These are phyloP conservation scores for Cheilosia scutellata DNA, from an alignment of 2,888 invertebrate genomes.

Conservation along the genomic window DNA sequence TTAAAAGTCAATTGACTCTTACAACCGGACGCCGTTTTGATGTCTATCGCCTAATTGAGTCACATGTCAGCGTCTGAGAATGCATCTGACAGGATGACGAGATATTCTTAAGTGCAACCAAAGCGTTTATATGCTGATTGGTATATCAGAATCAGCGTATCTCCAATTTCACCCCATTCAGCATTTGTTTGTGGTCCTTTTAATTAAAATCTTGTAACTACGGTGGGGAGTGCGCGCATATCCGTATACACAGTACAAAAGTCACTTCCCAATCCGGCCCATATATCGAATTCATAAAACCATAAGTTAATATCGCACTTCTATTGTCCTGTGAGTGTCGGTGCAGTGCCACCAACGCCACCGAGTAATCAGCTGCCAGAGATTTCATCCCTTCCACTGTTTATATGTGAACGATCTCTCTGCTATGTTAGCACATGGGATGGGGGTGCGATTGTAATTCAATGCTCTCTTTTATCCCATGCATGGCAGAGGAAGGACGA, in stretches of 20 bases:
- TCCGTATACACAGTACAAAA: conserved; percentile 26
- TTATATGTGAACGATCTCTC: conserved; percentile 41
- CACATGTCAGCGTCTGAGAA: conserved; percentile 56
- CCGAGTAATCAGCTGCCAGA: conserved; percentile 69
- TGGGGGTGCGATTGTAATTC: conserved; percentile 58
- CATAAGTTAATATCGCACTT: conserved; percentile 74
- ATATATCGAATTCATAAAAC: conserved; percentile 73
- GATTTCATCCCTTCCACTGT: conserved; percentile 67
- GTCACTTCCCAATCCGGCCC: conserved; percentile 59
- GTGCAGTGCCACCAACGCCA: conserved; percentile 42
- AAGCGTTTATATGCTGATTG: conserved; percentile 69
- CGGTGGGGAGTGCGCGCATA: conserved; percentile 32
- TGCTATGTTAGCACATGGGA: conserved; percentile 30
- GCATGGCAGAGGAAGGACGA: conserved; percentile 12
- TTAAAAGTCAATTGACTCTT: conserved; percentile 45
- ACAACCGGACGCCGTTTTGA: conserved; percentile 39
- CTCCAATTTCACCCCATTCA: conserved; percentile 59
- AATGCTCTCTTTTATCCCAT: conserved; percentile 67
- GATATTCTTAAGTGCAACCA: conserved; percentile 63
- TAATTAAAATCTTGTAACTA: conserved; percentile 54
- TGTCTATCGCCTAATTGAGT: conserved; percentile 67
- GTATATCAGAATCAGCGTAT: conserved; percentile 63
- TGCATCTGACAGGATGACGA: conserved; percentile 70
- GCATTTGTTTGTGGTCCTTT: conserved; percentile 58
- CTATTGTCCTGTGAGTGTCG: conserved; percentile 62